Conservation (phyloP, 2,797 vertebrate genomes). For the Halcyon chelicuti region DNA sequence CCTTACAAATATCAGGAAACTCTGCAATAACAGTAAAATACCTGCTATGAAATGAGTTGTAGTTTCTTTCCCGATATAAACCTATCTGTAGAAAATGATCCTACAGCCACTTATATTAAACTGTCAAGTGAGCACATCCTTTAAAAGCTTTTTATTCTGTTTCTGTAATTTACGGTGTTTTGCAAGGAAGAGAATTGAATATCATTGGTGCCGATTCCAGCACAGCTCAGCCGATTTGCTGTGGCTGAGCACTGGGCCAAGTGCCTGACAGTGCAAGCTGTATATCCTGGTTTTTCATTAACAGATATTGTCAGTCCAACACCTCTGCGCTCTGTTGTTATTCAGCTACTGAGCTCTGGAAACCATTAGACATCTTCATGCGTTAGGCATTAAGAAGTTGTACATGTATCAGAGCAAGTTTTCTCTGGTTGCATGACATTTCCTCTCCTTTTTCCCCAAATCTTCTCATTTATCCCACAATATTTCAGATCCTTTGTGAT, state of each 20-base stretch:
- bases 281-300: slow-evolving; percentile 25
- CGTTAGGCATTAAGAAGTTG: neutral
- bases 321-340: neutral
- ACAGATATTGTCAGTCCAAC: slow-evolving; percentile 17
- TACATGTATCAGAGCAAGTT: rapidly evolving
- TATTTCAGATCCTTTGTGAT: neutral
- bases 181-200: slow-evolving; percentile 48
- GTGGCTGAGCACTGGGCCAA: neutral
- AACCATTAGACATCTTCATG: neutral
- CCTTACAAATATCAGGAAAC: neutral
- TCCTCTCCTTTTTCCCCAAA: neutral
- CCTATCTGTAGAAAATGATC: slow-evolving; percentile 41
- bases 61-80: slow-evolving; percentile 41
- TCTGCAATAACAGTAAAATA: slow-evolving; percentile 1
- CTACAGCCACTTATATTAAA: slow-evolving; percentile 47
- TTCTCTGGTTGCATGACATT: neutral
- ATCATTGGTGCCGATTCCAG: neutral
- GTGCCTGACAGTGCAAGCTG: neutral
- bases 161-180: slow-evolving; percentile 20
- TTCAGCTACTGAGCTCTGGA: neutral
- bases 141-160: slow-evolving; percentile 63
- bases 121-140: slow-evolving; percentile 40
- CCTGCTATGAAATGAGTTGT: neutral
- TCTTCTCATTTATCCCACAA: neutral
- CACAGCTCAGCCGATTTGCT: neutral